A percentile compares a stretch with the other conserved stretches of the same genome.
phyloP scores from a whole-genome alignment of 2,797 vertebrate species.

The Sebastes steindachneri region DNA sequence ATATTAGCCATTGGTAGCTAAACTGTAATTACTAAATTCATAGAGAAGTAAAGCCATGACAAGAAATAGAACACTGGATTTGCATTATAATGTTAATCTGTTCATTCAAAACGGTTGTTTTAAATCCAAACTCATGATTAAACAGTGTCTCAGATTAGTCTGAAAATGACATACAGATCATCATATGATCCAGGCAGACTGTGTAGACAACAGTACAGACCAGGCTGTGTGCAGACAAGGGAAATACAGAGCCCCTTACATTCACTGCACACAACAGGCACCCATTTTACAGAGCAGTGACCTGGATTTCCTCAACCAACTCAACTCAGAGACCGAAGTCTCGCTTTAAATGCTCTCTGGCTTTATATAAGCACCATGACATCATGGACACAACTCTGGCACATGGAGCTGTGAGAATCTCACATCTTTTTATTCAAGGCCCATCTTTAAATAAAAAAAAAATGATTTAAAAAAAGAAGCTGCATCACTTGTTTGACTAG shows the following conservation, averaged over 20 bases:
- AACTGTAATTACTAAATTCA: background rate
- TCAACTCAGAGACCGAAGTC: conserved; percentile 45
- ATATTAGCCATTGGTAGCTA: background rate
- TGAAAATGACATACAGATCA: conserved; percentile 13
- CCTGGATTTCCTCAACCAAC: conserved; percentile 75
- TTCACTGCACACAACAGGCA: conserved; percentile 62
- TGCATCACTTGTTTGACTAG: background rate
- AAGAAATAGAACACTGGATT: background rate
- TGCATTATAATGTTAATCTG: background rate
- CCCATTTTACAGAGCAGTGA: conserved; percentile 74
- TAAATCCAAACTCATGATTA: background rate
- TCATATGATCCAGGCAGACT: conserved; percentile 32
- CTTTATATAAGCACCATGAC: conserved; percentile 66
- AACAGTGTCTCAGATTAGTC: background rate
- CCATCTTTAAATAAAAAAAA: background rate
- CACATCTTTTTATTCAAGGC: background rate
- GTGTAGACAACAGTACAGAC: conserved; percentile 30
- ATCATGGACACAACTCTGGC: conserved; percentile 23
- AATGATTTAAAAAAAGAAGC: background rate
- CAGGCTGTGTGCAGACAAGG: conserved; percentile 27
- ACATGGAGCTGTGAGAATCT: background rate
- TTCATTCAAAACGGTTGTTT: background rate
- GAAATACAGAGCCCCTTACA: conserved; percentile 56
- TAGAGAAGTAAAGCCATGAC: background rate
- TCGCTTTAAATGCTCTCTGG: conserved; percentile 62